phyloP scores from a whole-genome alignment of 1,140 invertebrate species.

The Sinonovacula constricta region DNA sequence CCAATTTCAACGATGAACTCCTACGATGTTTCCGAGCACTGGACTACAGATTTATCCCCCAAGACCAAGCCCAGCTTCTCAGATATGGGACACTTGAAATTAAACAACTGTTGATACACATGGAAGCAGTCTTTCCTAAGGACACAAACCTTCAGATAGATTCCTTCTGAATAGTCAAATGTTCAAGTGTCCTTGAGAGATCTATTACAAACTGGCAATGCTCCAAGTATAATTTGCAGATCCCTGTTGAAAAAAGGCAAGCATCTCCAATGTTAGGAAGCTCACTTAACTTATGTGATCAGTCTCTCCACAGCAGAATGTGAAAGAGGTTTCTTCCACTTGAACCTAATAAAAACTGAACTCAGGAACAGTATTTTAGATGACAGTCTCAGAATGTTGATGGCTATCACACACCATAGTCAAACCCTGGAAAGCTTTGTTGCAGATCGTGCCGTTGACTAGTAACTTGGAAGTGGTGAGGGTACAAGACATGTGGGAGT shows the following conservation, averaged over 20 bases:
- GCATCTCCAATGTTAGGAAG: not conserved
- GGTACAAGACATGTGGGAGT: too few relatives aligned
- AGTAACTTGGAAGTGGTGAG: too few relatives aligned
- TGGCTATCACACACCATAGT: too few relatives aligned
- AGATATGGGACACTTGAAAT: not conserved
- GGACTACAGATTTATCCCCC: not conserved
- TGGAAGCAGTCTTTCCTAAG: too few relatives aligned
- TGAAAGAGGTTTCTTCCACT: constrained; percentile 13
- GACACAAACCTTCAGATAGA: not conserved
- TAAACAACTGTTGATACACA: not conserved
- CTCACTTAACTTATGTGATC: not conserved
- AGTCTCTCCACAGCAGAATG: constrained; percentile 8
- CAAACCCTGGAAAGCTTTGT: too few relatives aligned
- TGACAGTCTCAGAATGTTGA: too few relatives aligned
- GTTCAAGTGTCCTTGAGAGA: constrained; percentile 5
- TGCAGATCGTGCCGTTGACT: too few relatives aligned
- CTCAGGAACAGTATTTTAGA: too few relatives aligned
- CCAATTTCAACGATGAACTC: constrained; percentile 1
- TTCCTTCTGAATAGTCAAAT: not conserved
- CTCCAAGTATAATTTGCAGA: not conserved
- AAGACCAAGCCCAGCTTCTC: not conserved
- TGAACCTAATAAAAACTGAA: too few relatives aligned
- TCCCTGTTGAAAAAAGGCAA: not conserved
- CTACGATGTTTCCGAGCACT: not conserved
- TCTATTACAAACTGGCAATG: not conserved